Percentiles rank a stretch among this genome's conserved stretches.
These are phyloP conservation scores for Dione vanillae DNA, from an alignment of 2,888 invertebrate genomes.

Conservation along the genomic window DNA sequence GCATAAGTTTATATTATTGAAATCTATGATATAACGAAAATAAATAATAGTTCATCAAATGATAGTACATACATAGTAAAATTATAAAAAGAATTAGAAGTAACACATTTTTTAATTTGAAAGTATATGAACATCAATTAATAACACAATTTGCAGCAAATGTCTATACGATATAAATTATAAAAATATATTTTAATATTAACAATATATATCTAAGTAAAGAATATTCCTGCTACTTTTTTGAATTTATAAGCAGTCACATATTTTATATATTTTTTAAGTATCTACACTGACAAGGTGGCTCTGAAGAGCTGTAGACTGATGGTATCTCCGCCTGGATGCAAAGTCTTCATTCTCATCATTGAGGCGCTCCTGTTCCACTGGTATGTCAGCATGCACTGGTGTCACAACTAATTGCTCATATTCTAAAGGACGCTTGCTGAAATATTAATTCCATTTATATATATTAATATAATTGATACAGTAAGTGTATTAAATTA, in stretches of 20 bases:
- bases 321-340: conserved; percentile 95
- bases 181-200: conserved; percentile 6
- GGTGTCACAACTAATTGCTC: conserved; percentile 95
- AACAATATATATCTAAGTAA: not conserved
- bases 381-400: conserved; percentile 90
- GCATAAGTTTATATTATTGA: not conserved
- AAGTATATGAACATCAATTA: not conserved
- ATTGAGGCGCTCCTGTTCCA: conserved; percentile 94
- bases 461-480: not conserved
- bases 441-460: conserved; percentile 65
- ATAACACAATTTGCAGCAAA: not conserved
- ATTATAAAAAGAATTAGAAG: not conserved
- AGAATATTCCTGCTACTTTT: too few species aligned
- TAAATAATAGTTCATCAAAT: not conserved
- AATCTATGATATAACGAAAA: not conserved
- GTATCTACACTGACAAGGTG: conserved; percentile 83
- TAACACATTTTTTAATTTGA: not conserved
- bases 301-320: conserved; percentile 91
- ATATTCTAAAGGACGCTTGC: conserved; percentile 91
- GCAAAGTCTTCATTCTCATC: conserved; percentile 98
- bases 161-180: not conserved
- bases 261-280: conserved; percentile 15
- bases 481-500: too few species aligned
- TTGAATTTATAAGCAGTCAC: not conserved
- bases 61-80: not conserved